Conservation (phyloP, 2,797 vertebrate genomes). For the Gymnodraco acuticeps region DNA sequence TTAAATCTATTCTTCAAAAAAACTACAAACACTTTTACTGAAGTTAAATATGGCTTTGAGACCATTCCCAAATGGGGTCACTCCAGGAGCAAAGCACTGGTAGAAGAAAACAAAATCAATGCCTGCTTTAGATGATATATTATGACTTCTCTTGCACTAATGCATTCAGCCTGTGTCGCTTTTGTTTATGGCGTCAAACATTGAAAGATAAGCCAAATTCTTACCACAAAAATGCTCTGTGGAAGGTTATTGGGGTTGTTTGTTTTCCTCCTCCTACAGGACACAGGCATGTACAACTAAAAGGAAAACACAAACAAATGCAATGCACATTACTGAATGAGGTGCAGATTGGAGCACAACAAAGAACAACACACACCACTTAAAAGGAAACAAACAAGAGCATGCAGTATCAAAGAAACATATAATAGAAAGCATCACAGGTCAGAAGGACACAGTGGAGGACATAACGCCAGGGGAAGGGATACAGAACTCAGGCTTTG, state of each 20-base stretch:
- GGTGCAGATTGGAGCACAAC: conserved; percentile 1
- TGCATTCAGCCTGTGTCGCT: conserved; percentile 18
- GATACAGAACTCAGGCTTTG: conserved; percentile 8
- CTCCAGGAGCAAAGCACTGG: conserved; percentile 35
- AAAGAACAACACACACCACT: neutral
- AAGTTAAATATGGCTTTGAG: conserved; percentile 55
- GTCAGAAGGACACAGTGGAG: conserved; percentile 5
- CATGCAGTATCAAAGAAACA: neutral
- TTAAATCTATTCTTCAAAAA: conserved; percentile 42
- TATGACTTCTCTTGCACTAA: conserved; percentile 31
- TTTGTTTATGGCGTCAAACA: conserved; percentile 30
- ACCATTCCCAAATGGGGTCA: conserved; percentile 55
- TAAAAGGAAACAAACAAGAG: neutral
- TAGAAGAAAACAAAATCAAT: neutral
- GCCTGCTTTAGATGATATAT: conserved; percentile 45
- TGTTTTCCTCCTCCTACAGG: neutral
- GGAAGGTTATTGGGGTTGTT: conserved; percentile 11
- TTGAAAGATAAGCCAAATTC: conserved; percentile 32
- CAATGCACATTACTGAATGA: too few relatives aligned
- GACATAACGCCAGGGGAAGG: conserved; percentile 5
- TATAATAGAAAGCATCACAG: neutral
- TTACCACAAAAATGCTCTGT: conserved; percentile 24
- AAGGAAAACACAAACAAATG: neutral
- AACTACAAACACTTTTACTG: conserved; percentile 43
- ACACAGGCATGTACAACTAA: neutral